phyloP scores from a whole-genome alignment of 2,888 invertebrate genomes.

The Metacarcinus magister region DNA sequence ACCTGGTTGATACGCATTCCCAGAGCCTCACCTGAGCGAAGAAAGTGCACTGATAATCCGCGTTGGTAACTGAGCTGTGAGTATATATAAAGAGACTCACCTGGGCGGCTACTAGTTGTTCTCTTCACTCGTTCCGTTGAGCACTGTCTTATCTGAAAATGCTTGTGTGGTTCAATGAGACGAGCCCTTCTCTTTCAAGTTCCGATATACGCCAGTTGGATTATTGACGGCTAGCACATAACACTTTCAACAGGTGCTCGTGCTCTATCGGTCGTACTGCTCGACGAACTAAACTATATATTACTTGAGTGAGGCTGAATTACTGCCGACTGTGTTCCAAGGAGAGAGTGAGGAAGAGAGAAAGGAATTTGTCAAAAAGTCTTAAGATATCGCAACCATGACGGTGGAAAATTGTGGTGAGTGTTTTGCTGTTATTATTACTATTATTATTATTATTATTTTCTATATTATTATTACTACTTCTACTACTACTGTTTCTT shows the following conservation, averaged over 20 bases:
- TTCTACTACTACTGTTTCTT: background rate
- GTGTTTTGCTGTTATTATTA: background rate
- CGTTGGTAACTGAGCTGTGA: background rate
- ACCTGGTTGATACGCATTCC: conserved; percentile 28
- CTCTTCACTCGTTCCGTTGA: background rate
- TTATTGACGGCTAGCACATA: background rate
- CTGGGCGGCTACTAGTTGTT: background rate
- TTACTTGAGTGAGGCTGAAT: background rate
- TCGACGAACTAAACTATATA: background rate
- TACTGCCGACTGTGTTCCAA: background rate
- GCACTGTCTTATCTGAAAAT: background rate
- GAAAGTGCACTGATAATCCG: background rate
- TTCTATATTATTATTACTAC: background rate
- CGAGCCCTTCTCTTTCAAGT: background rate
- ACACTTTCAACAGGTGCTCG: background rate
- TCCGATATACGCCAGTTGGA: background rate
- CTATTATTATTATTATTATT: background rate
- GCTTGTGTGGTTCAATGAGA: background rate
- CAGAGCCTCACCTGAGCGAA: background rate
- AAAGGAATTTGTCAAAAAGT: background rate
- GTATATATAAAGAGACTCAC: background rate
- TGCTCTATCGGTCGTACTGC: background rate
- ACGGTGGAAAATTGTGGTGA: conserved; percentile 64
- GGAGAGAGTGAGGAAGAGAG: background rate
- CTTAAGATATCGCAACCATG: conserved; percentile 28